phyloP scores from a whole-genome alignment of 2,797 vertebrate species.

The Salmo trutta region DNA sequence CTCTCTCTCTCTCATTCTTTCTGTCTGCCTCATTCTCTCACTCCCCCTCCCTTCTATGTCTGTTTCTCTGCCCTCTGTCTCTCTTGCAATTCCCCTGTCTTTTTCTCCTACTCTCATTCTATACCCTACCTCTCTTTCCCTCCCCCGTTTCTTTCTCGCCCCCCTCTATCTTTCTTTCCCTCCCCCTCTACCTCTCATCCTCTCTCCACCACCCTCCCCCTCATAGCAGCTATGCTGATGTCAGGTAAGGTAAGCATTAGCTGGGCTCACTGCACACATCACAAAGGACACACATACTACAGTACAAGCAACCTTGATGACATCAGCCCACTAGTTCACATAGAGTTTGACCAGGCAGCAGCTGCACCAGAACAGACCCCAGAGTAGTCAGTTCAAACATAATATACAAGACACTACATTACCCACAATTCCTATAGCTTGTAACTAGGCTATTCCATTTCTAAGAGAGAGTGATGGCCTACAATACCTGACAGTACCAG shows the following conservation, averaged over 20 bases:
- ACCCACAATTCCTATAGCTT: not conserved
- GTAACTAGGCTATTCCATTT: not conserved
- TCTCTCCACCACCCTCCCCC: not conserved
- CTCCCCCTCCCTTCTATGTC: slow-evolving; percentile 45
- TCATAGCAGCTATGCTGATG: slow-evolving; percentile 47
- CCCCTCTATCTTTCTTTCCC: too few relatives aligned
- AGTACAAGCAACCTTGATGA: not conserved
- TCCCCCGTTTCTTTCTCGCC: not conserved
- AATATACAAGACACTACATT: not conserved
- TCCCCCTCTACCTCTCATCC: not conserved
- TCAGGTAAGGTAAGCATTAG: slow-evolving; percentile 60
- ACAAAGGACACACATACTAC: not conserved
- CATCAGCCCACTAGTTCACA: not conserved
- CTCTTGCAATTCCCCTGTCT: slow-evolving; percentile 50
- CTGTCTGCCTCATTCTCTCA: slow-evolving; percentile 48
- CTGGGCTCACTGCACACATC: slow-evolving; percentile 5
- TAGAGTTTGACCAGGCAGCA: not conserved
- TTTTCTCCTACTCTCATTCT: not conserved
- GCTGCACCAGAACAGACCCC: not conserved
- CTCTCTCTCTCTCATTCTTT: slow-evolving; percentile 23
- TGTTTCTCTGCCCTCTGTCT: slow-evolving; percentile 53
- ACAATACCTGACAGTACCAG: not conserved
- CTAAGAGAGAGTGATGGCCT: not conserved
- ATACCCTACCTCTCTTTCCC: not conserved
- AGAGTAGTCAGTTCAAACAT: not conserved